A percentile compares a stretch with the other conserved stretches of the same genome.
phyloP scores from a whole-genome alignment of 2,113 vertebrate species.

The Etheostoma cragini region DNA sequence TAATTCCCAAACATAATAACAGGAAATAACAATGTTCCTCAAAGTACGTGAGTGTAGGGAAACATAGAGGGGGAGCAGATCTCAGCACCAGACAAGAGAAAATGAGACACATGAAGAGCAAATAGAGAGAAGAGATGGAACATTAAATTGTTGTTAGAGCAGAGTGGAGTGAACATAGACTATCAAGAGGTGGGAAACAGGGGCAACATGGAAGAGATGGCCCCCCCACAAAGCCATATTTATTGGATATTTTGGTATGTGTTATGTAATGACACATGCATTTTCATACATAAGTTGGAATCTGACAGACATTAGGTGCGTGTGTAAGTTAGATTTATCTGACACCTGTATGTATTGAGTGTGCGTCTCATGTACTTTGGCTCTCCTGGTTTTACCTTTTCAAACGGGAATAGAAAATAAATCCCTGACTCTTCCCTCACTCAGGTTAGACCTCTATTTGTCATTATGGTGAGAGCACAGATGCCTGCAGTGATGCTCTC shows the following conservation, averaged over 20 bases:
- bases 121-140: conserved; percentile 40
- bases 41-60: conserved; percentile 8
- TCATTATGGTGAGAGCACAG: conserved; percentile 24
- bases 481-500: conserved; percentile 44
- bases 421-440: background rate
- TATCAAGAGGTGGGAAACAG: conserved; percentile 15
- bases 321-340: background rate
- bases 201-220: conserved; percentile 19
- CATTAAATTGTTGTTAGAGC: conserved; percentile 43
- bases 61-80: conserved; percentile 24
- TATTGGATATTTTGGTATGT: background rate
- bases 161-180: conserved; percentile 42
- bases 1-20: conserved; percentile 14
- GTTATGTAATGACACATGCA: background rate
- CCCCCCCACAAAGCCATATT: background rate
- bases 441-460: conserved; percentile 19
- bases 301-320: background rate
- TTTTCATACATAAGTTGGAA: conserved; percentile 10
- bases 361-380: background rate
- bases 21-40: conserved; percentile 20
- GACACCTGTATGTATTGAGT: background rate
- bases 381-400: conserved; percentile 12
- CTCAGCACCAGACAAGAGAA: background rate
- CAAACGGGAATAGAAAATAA: background rate
- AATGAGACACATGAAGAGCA: conserved; percentile 6